Conservation (phyloP, 2,797 vertebrate genomes). For the Cyclopterus lumpus region DNA sequence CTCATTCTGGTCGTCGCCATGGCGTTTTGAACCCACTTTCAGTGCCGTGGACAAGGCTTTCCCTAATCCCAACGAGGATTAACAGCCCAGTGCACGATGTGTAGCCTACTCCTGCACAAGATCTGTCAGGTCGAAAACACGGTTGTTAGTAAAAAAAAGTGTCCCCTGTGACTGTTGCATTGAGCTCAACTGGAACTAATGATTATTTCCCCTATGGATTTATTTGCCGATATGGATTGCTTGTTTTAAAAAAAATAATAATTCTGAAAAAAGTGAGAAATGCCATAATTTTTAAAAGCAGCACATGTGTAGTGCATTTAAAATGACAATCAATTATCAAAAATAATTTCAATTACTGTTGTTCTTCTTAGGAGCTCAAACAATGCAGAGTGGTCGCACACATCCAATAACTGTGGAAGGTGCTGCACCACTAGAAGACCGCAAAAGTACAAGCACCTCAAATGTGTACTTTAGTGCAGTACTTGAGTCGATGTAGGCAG, state of each 20-base stretch:
- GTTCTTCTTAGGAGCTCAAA: no score
- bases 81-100: slow-evolving; percentile 42
- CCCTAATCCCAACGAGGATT: slow-evolving; percentile 80
- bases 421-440: not conserved
- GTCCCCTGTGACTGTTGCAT: not conserved
- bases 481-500: not conserved
- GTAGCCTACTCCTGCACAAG: slow-evolving; percentile 13
- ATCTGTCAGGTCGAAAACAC: not conserved
- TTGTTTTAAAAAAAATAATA: not conserved
- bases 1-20: slow-evolving; percentile 73
- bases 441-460: not conserved
- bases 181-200: not conserved
- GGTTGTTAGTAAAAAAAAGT: no score
- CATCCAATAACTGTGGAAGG: not conserved
- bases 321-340: no score
- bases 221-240: not conserved
- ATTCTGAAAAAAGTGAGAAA: not conserved
- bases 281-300: no score
- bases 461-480: not conserved
- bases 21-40: slow-evolving; percentile 61
- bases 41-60: slow-evolving; percentile 55
- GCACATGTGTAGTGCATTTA: not conserved
- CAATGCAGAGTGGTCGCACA: no score
- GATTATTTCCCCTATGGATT: not conserved
- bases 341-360: no score